Base-by-base conservation (phyloP, 2,113 vertebrate genomes). In the Glareola pratincola region DNA sequence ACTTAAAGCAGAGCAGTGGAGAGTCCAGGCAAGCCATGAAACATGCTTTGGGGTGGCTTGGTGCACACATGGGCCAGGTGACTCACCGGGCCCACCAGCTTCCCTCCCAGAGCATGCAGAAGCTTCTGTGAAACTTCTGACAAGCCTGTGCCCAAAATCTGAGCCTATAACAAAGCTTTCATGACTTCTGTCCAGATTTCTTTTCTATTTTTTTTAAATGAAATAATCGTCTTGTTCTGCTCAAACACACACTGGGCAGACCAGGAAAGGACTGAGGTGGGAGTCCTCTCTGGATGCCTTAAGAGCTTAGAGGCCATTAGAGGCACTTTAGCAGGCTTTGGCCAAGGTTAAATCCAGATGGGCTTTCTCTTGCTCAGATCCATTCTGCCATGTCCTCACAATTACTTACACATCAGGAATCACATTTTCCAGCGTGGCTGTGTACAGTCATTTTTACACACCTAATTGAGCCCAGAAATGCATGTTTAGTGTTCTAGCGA, bases 401-500 rank as follows among this genome's bases (percentile, higher is more conserved):
- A 69, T 73, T 82, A 63, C 62, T 85, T 90, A 43, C 53, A 53
- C 45, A 69, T 79, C 74, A 92, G 30, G 62, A 85, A 59, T 92
- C 72, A 53, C 43, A 80, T 95, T 97, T 96, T 91, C 67, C 57
- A 89, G 23, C 15, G 47, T 72, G 83, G 11, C 59, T 76, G 63
- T 43, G 53, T 75, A 60, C 26, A 64, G 66, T 29, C 14, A 1
- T 73, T 94, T 89, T 89, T 53, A 45, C 84, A 95, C 94, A 97
- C 86, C 80, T 76, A 96, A 95, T 94, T 95, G 92, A 87, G 48
- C 48, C 69, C 84, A 87, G 91, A 95, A 91, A 94, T 17, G 45
- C 53, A 24, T 41, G 32, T 72, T 97, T 68, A 84, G 53, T 76
- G 80, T 72, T 92, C 79, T 66, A 82, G 85, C 0, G 1, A 76